Evolutionary conservation across 2,113 vertebrate genomes (phyloP), one percentile per base, ranked within the genome.

Genomic region (Dipodomys spectabilis): DNA sequence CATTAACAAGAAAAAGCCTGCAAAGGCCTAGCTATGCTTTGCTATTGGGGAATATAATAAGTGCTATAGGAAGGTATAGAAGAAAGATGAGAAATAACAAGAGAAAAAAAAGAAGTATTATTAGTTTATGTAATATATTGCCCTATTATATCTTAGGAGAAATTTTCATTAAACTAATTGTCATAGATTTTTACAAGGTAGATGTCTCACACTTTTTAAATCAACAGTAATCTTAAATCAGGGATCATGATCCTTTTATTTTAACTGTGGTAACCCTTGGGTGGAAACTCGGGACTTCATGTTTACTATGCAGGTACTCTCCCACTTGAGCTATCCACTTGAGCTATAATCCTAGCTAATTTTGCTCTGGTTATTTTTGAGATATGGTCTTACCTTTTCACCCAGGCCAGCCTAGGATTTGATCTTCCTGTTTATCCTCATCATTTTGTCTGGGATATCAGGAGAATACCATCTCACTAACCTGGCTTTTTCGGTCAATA

Each of bases 191-290:
- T 62, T 22, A 62, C 4, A 72, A 28, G 49, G 2, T 73, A 20
- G 80, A 39, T 75, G 12, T 13, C 4, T 72, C 6, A n/a, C 12
- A 85, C 12, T 6, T 7, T 20, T 93, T 90, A 93, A 81, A 16
- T 77, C 35, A 92, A 57, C 65, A 81, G 11, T 67, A 35, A 71
- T 71, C 80, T 88, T 75, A 82, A 73, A 72, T 93, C 35, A 88
- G 20, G 0, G 5, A 12, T 57, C 53, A 57, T 57, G 45, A 49
- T 49, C 6, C 11, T 49, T 49, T 49, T 49, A 9, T 49, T 49
- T 49, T 49, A 9, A 9, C 1, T 49, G 53, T 57, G 53, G 53
- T 12, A 57, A 57, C 13, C 15, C 53, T 57, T 8, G 15, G 13
- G 53, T 57, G 53, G 11, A 57, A 57, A 57, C 13, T 57, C 53